Evolutionary conservation across 2,113 vertebrate genomes (phyloP).

Genomic region (Corydoras sp.): DNA sequence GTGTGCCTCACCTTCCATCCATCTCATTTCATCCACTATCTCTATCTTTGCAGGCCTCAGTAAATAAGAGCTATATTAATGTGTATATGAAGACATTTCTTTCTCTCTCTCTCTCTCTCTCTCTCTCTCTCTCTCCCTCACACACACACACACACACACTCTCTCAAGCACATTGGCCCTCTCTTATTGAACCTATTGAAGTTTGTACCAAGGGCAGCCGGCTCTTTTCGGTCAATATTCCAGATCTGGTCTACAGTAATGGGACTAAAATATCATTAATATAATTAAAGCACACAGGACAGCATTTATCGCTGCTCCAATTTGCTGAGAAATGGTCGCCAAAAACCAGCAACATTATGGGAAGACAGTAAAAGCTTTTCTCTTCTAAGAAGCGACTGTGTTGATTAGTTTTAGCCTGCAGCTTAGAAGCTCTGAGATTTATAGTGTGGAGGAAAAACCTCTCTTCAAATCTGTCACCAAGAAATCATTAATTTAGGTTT

Average conservation of each 20-base stretch:
- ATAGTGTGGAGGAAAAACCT: too few species aligned
- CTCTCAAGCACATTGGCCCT: not conserved
- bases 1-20: constrained; percentile 23
- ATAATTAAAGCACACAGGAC: not conserved
- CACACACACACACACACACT: constrained; percentile 7
- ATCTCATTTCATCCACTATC: constrained; percentile 21
- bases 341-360: not conserved
- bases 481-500: too few species aligned
- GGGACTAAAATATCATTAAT: not conserved
- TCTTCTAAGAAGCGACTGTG: too few species aligned
- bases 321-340: not conserved
- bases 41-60: constrained; percentile 24
- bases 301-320: not conserved
- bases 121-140: not conserved
- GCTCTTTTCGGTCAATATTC: constrained; percentile 27
- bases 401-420: too few species aligned
- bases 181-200: constrained; percentile 26
- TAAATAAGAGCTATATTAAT: constrained; percentile 40
- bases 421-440: too few species aligned
- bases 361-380: too few species aligned
- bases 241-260: constrained; percentile 16
- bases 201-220: constrained; percentile 28
- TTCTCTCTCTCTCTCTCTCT: not conserved
- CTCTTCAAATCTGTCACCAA: too few species aligned
- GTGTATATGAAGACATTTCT: constrained; percentile 33